Evolutionary conservation across 2,888 invertebrate genomes (phyloP).

Genomic region (Microctonus brassicae): DNA sequence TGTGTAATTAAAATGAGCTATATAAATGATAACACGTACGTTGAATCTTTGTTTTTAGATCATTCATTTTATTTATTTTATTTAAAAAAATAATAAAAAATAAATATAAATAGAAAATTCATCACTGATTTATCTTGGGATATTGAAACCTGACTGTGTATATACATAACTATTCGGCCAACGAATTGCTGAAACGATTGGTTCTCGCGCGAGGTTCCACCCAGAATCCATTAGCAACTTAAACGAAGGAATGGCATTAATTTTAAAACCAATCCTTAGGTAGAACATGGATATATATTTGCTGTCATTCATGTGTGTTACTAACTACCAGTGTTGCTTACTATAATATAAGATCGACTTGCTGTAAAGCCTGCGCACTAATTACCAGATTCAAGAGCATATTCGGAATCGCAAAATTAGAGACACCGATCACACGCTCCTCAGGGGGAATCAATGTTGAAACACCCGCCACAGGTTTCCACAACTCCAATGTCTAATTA

Average conservation of each 20-base stretch:
- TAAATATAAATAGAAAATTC: too few relatives aligned
- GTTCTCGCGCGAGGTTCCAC: conserved; percentile 62
- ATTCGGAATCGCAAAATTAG: conserved; percentile 40
- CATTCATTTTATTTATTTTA: too few relatives aligned
- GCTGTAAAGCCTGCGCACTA: conserved; percentile 53
- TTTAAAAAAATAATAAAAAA: neutral
- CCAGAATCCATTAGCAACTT: conserved; percentile 56
- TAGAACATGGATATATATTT: conserved; percentile 56
- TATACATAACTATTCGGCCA: conserved; percentile 16
- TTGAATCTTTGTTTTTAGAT: too few relatives aligned
- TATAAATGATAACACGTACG: too few relatives aligned
- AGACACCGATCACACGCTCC: conserved; percentile 28
- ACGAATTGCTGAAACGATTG: conserved; percentile 58
- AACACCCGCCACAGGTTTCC: conserved; percentile 18
- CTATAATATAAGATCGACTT: conserved; percentile 42
- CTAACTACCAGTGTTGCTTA: conserved; percentile 29
- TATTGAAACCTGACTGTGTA: neutral
- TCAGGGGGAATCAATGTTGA: conserved; percentile 36
- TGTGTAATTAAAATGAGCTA: too few relatives aligned
- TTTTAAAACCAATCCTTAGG: conserved; percentile 62
- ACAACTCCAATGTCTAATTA: neutral
- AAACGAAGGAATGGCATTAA: conserved; percentile 66
- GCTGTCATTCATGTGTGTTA: conserved; percentile 39
- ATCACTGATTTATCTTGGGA: conserved; percentile 53
- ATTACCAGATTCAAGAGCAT: conserved; percentile 50